Evolutionary conservation across 2,113 vertebrate species (phyloP), one percentile per base, ranked within the genome.

Genomic region (Asarcornis scutulata): DNA sequence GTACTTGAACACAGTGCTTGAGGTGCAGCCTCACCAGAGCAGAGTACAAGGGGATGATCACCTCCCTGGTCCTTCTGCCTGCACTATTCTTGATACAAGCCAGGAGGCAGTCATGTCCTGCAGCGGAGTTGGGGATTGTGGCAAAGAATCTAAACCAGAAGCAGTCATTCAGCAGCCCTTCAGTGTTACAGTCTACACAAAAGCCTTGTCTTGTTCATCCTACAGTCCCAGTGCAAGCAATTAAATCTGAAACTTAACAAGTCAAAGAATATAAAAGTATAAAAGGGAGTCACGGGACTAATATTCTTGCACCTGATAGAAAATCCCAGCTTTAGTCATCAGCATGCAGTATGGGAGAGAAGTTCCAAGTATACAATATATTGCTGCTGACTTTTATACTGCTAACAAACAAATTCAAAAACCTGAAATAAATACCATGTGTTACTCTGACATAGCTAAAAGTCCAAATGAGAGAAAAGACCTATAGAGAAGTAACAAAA

Each of bases 151-250:
- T 48, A 48, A 48, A 21, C 46, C 20, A 11, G 32, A n/a, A 34
- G 13, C 3, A 44, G 27, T 23, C 20, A 42, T 26, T 81, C 44
- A 31, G n/a, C 0, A 0, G 7, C 53, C 44, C 38, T 60, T 16
- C 38, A 56, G 3, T 17, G 3, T 68, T 52, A 25, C 17, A 58
- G 26, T 9, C 71, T 13, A 8, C 25, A 20, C 55, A 64, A 52
- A 77, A 46, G 25, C 67, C 9, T 63, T 44, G 17, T 18, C 53
- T 44, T 36, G 1, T 11, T 71, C 52, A 18, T 67, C 74, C 69
- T 14, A 3, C 59, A 53, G 34, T 11, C 38, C 63, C 16, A 31
- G 11, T 36, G n/a, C 27, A 60, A 69, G 44, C 27, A 87, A 27
- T 38, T 38, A 78, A 60, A 56, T 11, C 63, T 60, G 48, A 60